Percentiles rank a stretch among this genome's conserved stretches.
Conservation (phyloP, 2,888 invertebrate species). For the Phlogophora meticulosa region DNA sequence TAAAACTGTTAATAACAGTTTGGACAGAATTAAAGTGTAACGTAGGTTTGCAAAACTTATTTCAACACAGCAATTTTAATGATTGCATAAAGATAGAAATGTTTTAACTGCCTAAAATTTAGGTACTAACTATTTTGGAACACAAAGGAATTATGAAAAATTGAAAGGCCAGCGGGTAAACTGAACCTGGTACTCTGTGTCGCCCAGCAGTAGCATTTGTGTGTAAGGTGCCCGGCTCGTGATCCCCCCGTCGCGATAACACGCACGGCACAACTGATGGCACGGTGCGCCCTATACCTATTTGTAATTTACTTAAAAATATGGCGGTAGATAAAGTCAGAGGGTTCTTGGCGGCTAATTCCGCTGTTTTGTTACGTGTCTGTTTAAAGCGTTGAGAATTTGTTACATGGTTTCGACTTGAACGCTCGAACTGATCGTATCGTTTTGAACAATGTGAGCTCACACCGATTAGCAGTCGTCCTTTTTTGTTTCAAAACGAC, state of each 20-base stretch:
- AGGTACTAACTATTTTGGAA: not conserved
- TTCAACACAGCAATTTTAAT: not conserved
- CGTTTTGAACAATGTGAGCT: conserved; percentile 45
- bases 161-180: not conserved
- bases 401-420: conserved; percentile 67
- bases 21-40: conserved; percentile 18
- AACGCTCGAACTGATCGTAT: conserved; percentile 57
- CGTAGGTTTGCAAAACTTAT: conserved; percentile 5
- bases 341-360: conserved; percentile 82
- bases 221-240: conserved; percentile 78
- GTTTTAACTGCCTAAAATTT: no score
- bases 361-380: conserved; percentile 77
- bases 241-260: conserved; percentile 88
- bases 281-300: conserved; percentile 83
- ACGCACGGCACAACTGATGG: conserved; percentile 88
- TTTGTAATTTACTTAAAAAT: conserved; percentile 91
- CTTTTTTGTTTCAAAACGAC: conserved; percentile 40
- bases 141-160: not conserved
- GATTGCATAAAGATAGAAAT: no score
- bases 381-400: conserved; percentile 74
- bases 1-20: conserved; percentile 5
- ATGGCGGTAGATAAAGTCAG: conserved; percentile 85
- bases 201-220: conserved; percentile 65
- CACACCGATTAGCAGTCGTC: conserved; percentile 52
- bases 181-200: conserved; percentile 64